Conservation (phyloP, 2,797 vertebrate species). For the Pelodytes ibericus region DNA sequence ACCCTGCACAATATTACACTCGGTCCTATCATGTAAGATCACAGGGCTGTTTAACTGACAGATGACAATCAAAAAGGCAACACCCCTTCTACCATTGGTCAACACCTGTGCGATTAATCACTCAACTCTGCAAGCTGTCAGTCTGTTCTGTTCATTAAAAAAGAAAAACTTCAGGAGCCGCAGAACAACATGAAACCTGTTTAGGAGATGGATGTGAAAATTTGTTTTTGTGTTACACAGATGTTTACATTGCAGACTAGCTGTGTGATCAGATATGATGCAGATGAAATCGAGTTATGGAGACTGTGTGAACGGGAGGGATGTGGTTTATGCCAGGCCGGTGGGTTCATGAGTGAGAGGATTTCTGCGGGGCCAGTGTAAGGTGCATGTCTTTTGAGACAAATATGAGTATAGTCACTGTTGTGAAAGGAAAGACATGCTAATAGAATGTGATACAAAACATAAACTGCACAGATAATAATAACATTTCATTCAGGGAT, state of each 20-base stretch:
- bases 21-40: too few relatives aligned
- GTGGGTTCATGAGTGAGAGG: background rate
- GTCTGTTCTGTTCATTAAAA: background rate
- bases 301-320: background rate
- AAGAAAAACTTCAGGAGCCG: background rate
- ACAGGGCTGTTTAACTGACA: too few relatives aligned
- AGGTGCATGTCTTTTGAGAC: too few relatives aligned
- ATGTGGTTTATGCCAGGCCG: slow-evolving; percentile 23
- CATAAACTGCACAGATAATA: too few relatives aligned
- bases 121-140: background rate
- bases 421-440: too few relatives aligned
- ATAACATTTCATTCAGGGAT: too few relatives aligned
- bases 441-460: background rate
- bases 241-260: slow-evolving; percentile 21
- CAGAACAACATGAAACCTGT: slow-evolving; percentile 21
- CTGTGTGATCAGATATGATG: slow-evolving; percentile 31
- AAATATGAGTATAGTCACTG: too few relatives aligned
- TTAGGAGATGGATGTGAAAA: slow-evolving; percentile 25
- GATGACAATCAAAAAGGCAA: background rate
- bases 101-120: slow-evolving; percentile 10
- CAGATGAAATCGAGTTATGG: slow-evolving; percentile 10
- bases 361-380: slow-evolving; percentile 5
- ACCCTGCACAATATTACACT: too few relatives aligned
- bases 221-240: slow-evolving; percentile 18
- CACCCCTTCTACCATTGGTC: background rate